Base-by-base conservation (phyloP, 2,888 invertebrate genomes). In the Oeneis ivallda region DNA sequence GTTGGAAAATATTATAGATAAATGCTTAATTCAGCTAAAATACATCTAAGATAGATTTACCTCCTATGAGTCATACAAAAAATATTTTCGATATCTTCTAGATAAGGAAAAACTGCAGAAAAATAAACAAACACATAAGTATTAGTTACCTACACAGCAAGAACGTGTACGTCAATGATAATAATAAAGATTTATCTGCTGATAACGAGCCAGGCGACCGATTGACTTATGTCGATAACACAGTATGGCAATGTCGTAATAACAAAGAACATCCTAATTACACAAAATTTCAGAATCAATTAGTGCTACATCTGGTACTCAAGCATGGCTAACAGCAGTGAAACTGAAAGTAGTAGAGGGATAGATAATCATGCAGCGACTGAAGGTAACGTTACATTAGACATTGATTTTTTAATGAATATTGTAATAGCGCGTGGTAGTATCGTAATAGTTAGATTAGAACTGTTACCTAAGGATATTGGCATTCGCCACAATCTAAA, bases 341-440 rank as follows among this genome's bases (percentile, higher is more conserved):
- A 50, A 19, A 13, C 47, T 43, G 71, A 61, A 49, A 69, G 49
- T 39, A 70, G 59, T 45, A 70, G 65, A 56, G 87, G 87, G 26
- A 70, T 80, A 17, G 87, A 89, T 63, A 88, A 89, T 70, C 79
- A 71, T 8, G 76, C 74, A 11, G 84, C 79, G 6, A 88, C 83
- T 17, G 76, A 79, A 75, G 89, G 89, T 89, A 78, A 75, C 60
- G 10, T 11, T 34, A 53, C 10, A 39, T n/a, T 5, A 13, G n/a
- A 1, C 2, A 45, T 8, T 47, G 15, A 47, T 10, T 17, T 17
- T 10, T 15, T 47, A 15, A 8, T 47, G 17, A 47, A 3, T 17
- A 17, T 10, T 47, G 17, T 9, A 47, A 2, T 47, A 17, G 0
- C 17, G n/a, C n/a, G n/a, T n/a, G 15, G 47, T 47, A 47, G 9